These are phyloP conservation scores for Betta splendens DNA, from an alignment of 2,797 vertebrate genomes.

Conservation along the genomic window DNA sequence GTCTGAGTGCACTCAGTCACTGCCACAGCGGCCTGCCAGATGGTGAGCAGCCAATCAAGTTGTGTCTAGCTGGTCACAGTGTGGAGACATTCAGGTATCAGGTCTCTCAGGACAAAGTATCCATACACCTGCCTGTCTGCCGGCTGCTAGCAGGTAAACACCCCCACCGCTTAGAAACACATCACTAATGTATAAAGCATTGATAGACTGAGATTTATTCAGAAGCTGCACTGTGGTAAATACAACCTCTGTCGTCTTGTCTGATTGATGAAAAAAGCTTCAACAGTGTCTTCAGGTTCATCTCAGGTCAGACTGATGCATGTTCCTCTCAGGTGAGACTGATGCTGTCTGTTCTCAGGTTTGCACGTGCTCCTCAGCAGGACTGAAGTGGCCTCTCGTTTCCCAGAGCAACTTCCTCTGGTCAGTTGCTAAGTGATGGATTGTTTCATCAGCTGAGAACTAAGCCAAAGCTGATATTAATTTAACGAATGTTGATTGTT, in stretches of 20 bases:
- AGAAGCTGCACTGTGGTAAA: too few species aligned
- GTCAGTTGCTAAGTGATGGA: slow-evolving; percentile 67
- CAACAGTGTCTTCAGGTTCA: too few species aligned
- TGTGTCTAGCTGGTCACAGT: slow-evolving; percentile 90
- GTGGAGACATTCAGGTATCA: slow-evolving; percentile 96
- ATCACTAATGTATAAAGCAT: too few species aligned
- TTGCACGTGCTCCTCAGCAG: slow-evolving; percentile 94
- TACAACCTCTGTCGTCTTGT: too few species aligned
- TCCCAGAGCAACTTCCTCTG: slow-evolving; percentile 92
- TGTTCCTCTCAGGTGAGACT: neutral
- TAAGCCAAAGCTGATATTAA: too few species aligned
- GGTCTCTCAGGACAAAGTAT: slow-evolving; percentile 96
- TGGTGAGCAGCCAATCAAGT: slow-evolving; percentile 92
- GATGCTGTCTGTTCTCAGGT: slow-evolving; percentile 72
- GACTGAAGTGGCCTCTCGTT: slow-evolving; percentile 91
- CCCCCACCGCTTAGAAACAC: neutral
- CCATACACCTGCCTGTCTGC: slow-evolving; percentile 95
- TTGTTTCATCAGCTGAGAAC: too few species aligned
- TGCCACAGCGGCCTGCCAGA: slow-evolving; percentile 92
- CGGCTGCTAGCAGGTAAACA: slow-evolving; percentile 91
- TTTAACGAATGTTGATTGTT: too few species aligned
- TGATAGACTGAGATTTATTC: too few species aligned
- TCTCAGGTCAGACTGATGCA: too few species aligned
- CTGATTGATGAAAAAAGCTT: too few species aligned
- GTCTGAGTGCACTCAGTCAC: slow-evolving; percentile 87